These are phyloP conservation scores for Otolemur garnettii DNA, from an alignment of 2,113 vertebrate genomes.

Conservation along the genomic window DNA sequence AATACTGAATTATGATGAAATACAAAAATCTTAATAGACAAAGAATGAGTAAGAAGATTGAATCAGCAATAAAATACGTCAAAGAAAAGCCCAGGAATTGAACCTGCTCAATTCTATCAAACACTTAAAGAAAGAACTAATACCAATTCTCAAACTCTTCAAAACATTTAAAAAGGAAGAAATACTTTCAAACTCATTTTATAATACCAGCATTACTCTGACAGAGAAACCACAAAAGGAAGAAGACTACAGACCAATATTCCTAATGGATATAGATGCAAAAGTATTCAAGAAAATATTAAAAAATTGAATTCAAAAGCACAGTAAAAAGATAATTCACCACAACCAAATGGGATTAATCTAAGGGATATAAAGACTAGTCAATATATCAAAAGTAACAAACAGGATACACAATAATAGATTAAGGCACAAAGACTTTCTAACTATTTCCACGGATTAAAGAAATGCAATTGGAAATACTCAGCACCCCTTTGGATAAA, in stretches of 20 bases:
- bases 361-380: neutral
- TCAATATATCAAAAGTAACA: neutral
- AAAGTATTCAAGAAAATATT: neutral
- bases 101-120: neutral
- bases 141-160: neutral
- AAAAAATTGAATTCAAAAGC: neutral
- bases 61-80: too few species aligned
- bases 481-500: neutral
- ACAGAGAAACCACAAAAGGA: neutral
- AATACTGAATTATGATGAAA: too few species aligned
- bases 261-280: neutral
- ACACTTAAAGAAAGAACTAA: neutral
- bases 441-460: neutral
- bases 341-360: neutral
- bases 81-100: too few species aligned
- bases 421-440: neutral
- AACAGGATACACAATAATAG: neutral
- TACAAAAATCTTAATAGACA: too few species aligned
- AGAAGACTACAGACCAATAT: neutral
- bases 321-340: neutral
- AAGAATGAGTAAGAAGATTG: too few species aligned
- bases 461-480: neutral
- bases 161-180: neutral
- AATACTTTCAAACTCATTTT: neutral
- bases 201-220: neutral